Evolutionary conservation across 2,797 vertebrate species (phyloP).

Genomic region (Eidolon dupreanum): DNA sequence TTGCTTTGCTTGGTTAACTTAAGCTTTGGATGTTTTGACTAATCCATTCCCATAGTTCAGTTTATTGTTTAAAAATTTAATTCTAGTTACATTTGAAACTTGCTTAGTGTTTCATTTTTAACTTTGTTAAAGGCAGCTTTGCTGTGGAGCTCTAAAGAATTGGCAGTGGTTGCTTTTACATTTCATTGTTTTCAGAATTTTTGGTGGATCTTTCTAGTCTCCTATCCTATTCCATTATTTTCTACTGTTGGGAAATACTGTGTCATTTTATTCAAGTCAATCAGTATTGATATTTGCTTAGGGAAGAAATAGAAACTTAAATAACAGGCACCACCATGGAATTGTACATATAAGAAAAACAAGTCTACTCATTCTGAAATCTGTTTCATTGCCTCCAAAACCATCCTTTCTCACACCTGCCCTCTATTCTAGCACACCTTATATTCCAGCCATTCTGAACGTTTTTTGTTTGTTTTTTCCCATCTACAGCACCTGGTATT

Average conservation of each 20-base stretch:
- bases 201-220: background rate
- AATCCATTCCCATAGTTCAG: background rate
- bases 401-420: background rate
- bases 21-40: background rate
- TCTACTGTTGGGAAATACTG: background rate
- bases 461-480: too few species aligned
- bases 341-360: background rate
- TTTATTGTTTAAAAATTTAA: constrained; percentile 48
- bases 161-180: background rate
- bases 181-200: constrained; percentile 6
- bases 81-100: constrained; percentile 67
- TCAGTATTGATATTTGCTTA: constrained; percentile 38
- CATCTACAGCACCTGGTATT: too few species aligned
- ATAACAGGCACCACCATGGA: background rate
- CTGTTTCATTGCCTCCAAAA: background rate
- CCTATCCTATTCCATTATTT: constrained; percentile 8
- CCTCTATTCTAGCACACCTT: background rate
- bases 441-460: background rate
- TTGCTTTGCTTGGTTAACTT: background rate
- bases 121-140: constrained; percentile 30
- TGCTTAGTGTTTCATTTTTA: constrained; percentile 68
- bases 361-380: background rate
- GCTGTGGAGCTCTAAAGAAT: background rate
- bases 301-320: background rate
- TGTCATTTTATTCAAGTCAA: constrained; percentile 33